A percentile compares a stretch with the other conserved stretches of the same genome.
Evolutionary conservation across 2,797 vertebrate species (phyloP).

Genomic region (Acipenser ruthenus): DNA sequence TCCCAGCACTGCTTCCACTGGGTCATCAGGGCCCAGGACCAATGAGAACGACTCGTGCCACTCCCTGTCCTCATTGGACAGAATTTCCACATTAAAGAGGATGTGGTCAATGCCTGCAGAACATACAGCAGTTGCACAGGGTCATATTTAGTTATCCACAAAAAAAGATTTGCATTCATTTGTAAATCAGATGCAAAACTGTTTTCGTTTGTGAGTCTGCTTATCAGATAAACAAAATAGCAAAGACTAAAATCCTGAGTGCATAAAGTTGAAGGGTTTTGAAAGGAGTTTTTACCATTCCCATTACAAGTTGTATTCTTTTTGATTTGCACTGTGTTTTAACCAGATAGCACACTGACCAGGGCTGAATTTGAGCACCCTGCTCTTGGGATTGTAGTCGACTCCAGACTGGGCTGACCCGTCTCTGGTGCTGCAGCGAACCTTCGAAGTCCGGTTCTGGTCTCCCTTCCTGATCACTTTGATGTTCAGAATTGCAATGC

Average conservation of each 20-base stretch:
- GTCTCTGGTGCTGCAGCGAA: conserved; percentile 93
- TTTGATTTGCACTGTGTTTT: too few relatives aligned
- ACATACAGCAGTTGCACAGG: not conserved
- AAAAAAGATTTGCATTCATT: not conserved
- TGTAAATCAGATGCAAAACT: not conserved
- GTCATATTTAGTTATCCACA: too few relatives aligned
- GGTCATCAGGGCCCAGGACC: conserved; percentile 92
- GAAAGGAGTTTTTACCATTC: too few relatives aligned
- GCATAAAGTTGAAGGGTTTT: too few relatives aligned
- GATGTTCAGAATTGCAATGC: conserved; percentile 68
- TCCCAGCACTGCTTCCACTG: conserved; percentile 88
- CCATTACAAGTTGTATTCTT: too few relatives aligned
- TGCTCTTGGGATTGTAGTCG: conserved; percentile 93
- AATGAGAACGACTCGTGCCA: conserved; percentile 96
- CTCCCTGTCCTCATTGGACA: conserved; percentile 93
- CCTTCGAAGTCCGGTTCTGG: conserved; percentile 85
- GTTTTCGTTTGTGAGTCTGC: not conserved
- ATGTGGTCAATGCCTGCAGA: conserved; percentile 75
- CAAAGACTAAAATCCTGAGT: not conserved
- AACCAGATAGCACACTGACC: conserved; percentile 52
- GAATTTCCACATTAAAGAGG: conserved; percentile 89
- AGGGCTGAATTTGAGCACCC: conserved; percentile 84
- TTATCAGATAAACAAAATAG: not conserved
- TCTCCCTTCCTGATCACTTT: conserved; percentile 84
- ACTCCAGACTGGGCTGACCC: conserved; percentile 96